Evolutionary conservation across 2,113 vertebrate species (phyloP), one percentile per base, ranked within the genome.

Genomic region (Cavia aperea): DNA sequence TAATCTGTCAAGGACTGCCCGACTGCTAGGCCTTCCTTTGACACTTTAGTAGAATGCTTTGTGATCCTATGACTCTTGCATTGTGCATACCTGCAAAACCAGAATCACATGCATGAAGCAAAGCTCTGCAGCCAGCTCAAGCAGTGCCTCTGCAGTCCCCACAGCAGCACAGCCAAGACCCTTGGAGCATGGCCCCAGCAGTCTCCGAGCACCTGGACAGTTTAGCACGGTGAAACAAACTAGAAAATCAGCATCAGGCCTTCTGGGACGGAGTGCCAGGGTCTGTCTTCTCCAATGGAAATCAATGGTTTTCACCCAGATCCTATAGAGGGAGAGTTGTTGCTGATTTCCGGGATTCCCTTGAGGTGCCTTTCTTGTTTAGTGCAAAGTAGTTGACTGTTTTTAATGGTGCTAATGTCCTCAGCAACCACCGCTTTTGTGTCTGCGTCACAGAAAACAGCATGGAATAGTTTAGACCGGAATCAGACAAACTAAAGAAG

Each of bases 151-250:
- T 5, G 5, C 11, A 5, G 26, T 2, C 24, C 12, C 43, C 26
- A 7, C 13, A 7, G 2, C 29, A 1, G 14, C 13, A 7, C 13
- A 7, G 2, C 26, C 46, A 49, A 31, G 26, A 26, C 26, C 43
- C 73, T 49, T 77, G 18, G 14, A 77, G 3, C 73, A 77, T 49
- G 46, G 5, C 13, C 73, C 13, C 14, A 75, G 36, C 26, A 77
- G 46, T 77, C 26, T 77, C 46, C 49, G 26, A 77, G 26, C 13
- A 75, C 24, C 46, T 49, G 14, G 14, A 16, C 18, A 31, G 14
- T 26, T 51, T 77, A 77, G 14, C 46, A 31, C 16, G 46, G 26
- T 77, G 46, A 51, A 29, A 51, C 15, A 46, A 31, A 51, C 31
- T 51, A 51, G 26, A 29, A 77, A 31, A 77, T 49, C 43, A 9